Conservation (phyloP, 1,140 invertebrate genomes). For the Drosophila tani region DNA sequence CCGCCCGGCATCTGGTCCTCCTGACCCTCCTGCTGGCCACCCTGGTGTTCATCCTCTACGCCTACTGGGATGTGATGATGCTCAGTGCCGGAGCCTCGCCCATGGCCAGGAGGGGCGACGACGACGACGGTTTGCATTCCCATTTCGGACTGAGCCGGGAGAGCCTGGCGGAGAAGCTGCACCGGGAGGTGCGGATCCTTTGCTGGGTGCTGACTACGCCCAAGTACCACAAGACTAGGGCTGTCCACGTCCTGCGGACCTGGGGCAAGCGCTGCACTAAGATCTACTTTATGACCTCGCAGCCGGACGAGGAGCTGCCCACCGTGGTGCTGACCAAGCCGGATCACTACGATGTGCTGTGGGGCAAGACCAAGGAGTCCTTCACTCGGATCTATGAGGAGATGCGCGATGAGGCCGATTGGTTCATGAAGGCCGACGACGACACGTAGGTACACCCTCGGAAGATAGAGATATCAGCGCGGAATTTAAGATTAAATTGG, state of each 20-base stretch:
- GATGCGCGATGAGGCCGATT: constrained; percentile 93
- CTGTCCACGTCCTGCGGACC: constrained; percentile 95
- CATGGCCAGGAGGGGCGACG: not conserved
- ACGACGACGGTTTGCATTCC: too few species aligned
- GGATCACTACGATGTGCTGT: constrained; percentile 94
- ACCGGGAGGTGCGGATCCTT: constrained; percentile 90
- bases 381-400: constrained; percentile 94
- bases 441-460: constrained; percentile 90
- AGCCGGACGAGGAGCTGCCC: constrained; percentile 87
- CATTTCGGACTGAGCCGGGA: not conserved
- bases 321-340: constrained; percentile 88
- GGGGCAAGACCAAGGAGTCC: constrained; percentile 97
- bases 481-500: too few species aligned
- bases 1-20: constrained; percentile 16
- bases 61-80: constrained; percentile 64
- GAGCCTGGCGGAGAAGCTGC: constrained; percentile 43
- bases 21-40: constrained; percentile 13
- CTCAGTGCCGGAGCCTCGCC: not conserved
- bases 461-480: too few species aligned
- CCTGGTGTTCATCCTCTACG: constrained; percentile 31
- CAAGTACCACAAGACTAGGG: constrained; percentile 94
- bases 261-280: constrained; percentile 97
- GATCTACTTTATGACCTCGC: constrained; percentile 94
- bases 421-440: constrained; percentile 97
- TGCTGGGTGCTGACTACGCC: constrained; percentile 98